Evolutionary conservation across 1,140 invertebrate species (phyloP).

Genomic region (Achroia grisella): DNA sequence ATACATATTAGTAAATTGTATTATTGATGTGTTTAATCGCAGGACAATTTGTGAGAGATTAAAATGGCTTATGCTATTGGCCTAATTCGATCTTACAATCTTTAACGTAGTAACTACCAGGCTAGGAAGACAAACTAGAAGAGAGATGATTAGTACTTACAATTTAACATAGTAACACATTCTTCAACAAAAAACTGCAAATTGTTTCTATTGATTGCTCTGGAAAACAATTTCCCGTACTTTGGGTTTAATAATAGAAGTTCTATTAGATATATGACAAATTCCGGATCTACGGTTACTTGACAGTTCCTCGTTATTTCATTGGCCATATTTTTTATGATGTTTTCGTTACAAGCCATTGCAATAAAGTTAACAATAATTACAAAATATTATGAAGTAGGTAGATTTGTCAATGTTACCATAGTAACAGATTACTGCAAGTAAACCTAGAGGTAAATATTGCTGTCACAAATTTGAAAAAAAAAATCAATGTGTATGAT

Average conservation of each 20-base stretch:
- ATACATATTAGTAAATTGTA: no score
- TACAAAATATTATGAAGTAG: background rate
- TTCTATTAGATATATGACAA: constrained; percentile 59
- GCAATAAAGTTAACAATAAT: constrained; percentile 9
- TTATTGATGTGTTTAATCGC: no score
- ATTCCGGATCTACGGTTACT: constrained; percentile 43
- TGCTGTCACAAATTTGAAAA: no score
- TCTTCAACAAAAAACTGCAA: constrained; percentile 67
- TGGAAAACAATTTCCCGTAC: constrained; percentile 63
- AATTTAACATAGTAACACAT: constrained; percentile 53
- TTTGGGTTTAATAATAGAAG: constrained; percentile 70
- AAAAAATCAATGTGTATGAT: no score
- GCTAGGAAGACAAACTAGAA: no score
- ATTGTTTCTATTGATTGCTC: constrained; percentile 57
- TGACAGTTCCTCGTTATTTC: constrained; percentile 65
- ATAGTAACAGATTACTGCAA: background rate
- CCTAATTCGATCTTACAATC: no score
- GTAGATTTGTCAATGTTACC: background rate
- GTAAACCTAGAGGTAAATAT: no score
- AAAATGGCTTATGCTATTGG: no score
- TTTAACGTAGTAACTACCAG: no score
- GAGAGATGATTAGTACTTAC: constrained; percentile 29
- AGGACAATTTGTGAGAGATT: no score
- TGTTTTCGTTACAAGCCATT: constrained; percentile 62
- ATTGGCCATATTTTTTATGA: constrained; percentile 69